Base-by-base conservation (phyloP, 1,140 invertebrate genomes). In the Caligus rogercresseyi region DNA sequence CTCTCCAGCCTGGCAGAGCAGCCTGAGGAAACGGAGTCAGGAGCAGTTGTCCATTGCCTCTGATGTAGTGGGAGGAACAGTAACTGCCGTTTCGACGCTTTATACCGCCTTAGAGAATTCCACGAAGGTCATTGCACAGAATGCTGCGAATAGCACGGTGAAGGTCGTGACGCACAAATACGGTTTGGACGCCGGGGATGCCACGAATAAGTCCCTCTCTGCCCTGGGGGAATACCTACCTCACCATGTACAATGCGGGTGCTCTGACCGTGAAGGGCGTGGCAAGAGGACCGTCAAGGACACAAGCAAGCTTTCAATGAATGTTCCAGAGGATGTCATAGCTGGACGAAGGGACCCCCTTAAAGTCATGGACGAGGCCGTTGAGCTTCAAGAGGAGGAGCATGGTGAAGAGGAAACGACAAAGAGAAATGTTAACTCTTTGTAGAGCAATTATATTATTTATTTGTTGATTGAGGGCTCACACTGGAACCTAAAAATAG, bases 91-190 rank as follows among this genome's bases (percentile, higher is more conserved):
- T 20, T 51, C 58, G 19, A 61, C 58, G 11, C 16, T 61, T n/a
- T 61, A 61, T 51, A 51, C 25, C 7, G 58, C 58, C 3, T 4
- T 61, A 7, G 58, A 61, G 18, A 61, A 61, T 51, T 25, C 19
- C 23, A 13, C 25, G 7, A 61, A 52, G 18, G 25, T 61, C 13
- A 11, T 61, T 3, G 58, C 58, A 11, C 31, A 31, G n/a, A 61
- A 61, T 52, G 16, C 25, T 52, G 58, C 58, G 15, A 61, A 61
- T 25, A 61, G 25, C 25, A 61, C 58, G 19, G 58, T 61, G 15
- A 7, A 25, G 43, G 25, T 61, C 24, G 58, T 61, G 3, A 25
- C 58, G 3, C 58, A 61, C 25, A 61, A 61, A 25, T 61, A 61
- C n/a, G 58, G 15, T 26, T 7, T 54, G 4, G 55, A 57, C 25